Percentiles rank a stretch among this genome's conserved stretches.
Evolutionary conservation across 2,888 invertebrate genomes (phyloP).

Genomic region (Nasonovia ribisnigri): DNA sequence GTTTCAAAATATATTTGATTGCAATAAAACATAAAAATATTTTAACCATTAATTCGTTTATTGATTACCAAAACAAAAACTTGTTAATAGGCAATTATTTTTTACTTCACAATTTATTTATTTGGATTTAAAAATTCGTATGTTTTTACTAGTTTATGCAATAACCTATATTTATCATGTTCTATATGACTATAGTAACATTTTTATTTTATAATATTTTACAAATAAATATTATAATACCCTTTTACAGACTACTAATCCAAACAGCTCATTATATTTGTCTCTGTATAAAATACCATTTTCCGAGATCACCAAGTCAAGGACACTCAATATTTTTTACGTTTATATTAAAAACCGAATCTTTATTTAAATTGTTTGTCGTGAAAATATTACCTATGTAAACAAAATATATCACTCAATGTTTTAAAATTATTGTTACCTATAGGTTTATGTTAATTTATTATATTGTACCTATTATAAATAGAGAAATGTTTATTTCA

Average conservation of each 20-base stretch:
- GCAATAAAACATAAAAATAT: neutral
- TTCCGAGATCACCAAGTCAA: neutral
- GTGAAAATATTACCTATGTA: neutral
- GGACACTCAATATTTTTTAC: neutral
- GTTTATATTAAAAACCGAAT: neutral
- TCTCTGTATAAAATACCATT: neutral
- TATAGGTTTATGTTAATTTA: neutral
- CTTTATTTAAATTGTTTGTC: neutral
- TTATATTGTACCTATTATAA: neutral
- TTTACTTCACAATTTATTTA: neutral
- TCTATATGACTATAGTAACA: neutral
- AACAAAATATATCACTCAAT: neutral
- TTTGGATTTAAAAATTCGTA: neutral
- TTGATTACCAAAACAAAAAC: neutral
- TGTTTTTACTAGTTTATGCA: neutral
- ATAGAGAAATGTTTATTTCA: neutral
- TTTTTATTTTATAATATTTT: neutral
- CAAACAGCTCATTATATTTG: neutral
- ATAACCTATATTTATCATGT: neutral
- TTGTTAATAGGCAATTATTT: neutral
- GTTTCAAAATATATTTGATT: neutral
- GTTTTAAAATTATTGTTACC: neutral
- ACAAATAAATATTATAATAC: neutral
- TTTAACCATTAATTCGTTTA: neutral
- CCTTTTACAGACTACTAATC: neutral